Evolutionary conservation across 1,140 invertebrate species (phyloP), one percentile per base, ranked within the genome.

Genomic region (Panagrolaimus sp.): DNA sequence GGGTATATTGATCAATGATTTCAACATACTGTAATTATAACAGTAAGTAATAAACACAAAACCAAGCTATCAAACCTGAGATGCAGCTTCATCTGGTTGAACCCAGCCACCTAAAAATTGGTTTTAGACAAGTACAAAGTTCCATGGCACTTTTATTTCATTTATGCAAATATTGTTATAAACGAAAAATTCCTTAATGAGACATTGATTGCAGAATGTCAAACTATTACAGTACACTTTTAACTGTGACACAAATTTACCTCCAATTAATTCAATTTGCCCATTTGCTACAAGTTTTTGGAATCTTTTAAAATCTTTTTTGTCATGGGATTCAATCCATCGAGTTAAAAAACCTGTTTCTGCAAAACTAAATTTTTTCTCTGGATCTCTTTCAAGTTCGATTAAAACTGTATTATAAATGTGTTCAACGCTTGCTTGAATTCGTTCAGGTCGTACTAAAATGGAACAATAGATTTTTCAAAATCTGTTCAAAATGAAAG

Each of bases 1-100:
- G 75, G n/a, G 87, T 86, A 79, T 94, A 93, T 84, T 98, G 93
- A 84, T 98, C 94, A 32, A 98, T 89, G 12, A 93, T 90, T 55
- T 91, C 91, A 72, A 91, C 90, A 83, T 98, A 98, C 83, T 97
- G 91, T n/a, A n/a, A n/a, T n/a, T n/a, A n/a, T n/a, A n/a, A n/a
- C n/a, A n/a, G n/a, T n/a, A n/a, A n/a, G n/a, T n/a, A n/a, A n/a
- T n/a, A n/a, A n/a, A n/a, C n/a, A n/a, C n/a, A n/a, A n/a, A n/a
- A n/a, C n/a, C n/a, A n/a, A n/a, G n/a, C n/a, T n/a, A n/a, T n/a
- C n/a, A n/a, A n/a, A n/a, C n/a, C n/a, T n/a, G n/a, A n/a, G 77
- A 69, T 45, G 79, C 76, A n/a, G 75, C 75, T 38, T 76, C 75
- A 65, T 76, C 75, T 21, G 75, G 75, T 46, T 76, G 73, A 10